Percentiles rank a stretch among this genome's conserved stretches.
phyloP scores from a whole-genome alignment of 2,888 invertebrate species.

The Apantesis nais region DNA sequence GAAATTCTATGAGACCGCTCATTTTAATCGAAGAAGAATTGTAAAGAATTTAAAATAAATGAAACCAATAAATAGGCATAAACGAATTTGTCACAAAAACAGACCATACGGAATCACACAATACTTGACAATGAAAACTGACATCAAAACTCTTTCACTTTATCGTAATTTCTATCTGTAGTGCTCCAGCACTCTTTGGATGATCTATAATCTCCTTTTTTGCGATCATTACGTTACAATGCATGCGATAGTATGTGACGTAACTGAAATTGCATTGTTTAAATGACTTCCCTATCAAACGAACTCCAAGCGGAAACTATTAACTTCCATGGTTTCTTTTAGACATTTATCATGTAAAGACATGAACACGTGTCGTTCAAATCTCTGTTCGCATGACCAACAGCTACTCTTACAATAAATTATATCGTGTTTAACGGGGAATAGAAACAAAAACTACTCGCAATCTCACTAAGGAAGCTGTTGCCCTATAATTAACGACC shows the following conservation, averaged over 20 bases:
- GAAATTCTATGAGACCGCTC: no score
- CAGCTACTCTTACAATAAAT: constrained; percentile 21
- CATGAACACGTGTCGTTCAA: constrained; percentile 17
- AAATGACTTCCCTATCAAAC: background rate
- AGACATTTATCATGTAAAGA: constrained; percentile 27
- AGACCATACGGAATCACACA: background rate
- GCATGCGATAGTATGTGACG: background rate
- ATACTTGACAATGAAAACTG: background rate
- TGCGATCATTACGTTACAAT: background rate
- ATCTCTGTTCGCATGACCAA: constrained; percentile 36
- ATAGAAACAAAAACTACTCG: constrained; percentile 33
- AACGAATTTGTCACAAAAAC: background rate
- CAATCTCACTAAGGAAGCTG: constrained; percentile 65
- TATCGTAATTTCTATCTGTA: background rate
- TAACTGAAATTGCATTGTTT: constrained; percentile 6
- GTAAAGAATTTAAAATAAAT: no score
- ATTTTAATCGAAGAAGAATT: no score
- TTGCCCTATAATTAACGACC: constrained; percentile 73
- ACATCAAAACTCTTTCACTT: background rate
- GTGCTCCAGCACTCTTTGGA: background rate
- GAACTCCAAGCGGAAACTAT: background rate
- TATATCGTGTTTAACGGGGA: constrained; percentile 26
- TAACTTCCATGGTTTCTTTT: constrained; percentile 21
- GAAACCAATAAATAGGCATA: no score
- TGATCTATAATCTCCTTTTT: background rate